phyloP scores from a whole-genome alignment of 1,140 invertebrate genomes.

The Cydia strobilella region DNA sequence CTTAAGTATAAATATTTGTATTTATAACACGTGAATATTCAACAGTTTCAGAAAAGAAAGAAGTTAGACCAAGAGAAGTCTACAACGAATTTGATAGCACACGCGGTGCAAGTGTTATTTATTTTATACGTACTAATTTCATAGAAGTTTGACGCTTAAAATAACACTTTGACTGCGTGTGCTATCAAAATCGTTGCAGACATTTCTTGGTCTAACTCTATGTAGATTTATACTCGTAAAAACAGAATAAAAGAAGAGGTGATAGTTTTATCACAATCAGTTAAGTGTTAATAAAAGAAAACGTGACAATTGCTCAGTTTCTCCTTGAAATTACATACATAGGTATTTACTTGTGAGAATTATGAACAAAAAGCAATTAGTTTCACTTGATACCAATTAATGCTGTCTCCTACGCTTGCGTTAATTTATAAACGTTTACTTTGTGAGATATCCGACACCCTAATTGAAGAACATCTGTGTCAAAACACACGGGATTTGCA shows the following conservation, averaged over 20 bases:
- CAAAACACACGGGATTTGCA: not conserved
- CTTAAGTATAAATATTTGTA: too few species aligned
- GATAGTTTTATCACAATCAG: not conserved
- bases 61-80: too few species aligned
- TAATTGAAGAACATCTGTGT: not conserved
- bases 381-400: conserved; percentile 27
- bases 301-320: not conserved
- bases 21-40: too few species aligned
- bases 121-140: too few species aligned
- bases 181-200: too few species aligned
- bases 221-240: not conserved
- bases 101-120: too few species aligned
- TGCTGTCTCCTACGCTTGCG: conserved; percentile 14
- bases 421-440: conserved; percentile 15
- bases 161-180: too few species aligned
- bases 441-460: conserved; percentile 10
- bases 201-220: too few species aligned
- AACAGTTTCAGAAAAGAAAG: not conserved
- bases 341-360: conserved; percentile 2
- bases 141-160: too few species aligned
- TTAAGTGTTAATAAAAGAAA: not conserved
- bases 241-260: not conserved
- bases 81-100: too few species aligned
- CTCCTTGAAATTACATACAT: not conserved
- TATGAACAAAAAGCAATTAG: conserved; percentile 16